Percentiles rank a stretch among this genome's conserved stretches.
Conservation (phyloP, 35 echinoderm and acorn worm species). For the Anneissia japonica region DNA sequence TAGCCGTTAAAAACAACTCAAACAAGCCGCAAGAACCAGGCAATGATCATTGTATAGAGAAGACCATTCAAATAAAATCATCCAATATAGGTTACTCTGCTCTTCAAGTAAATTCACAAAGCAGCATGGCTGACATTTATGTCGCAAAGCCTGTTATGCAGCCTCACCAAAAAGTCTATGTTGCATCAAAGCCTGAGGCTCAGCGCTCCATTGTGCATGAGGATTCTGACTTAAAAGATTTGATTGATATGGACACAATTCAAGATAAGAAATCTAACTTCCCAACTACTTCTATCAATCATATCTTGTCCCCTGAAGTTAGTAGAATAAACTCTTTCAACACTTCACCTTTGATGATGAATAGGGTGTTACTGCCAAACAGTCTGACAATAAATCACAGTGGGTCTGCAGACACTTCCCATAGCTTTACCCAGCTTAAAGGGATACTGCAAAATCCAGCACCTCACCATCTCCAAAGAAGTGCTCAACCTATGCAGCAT, state of each 20-base stretch:
- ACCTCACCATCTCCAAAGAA: not conserved
- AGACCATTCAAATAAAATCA: too few relatives aligned
- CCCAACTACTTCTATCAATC: not conserved
- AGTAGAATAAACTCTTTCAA: not conserved
- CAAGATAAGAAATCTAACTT: not conserved
- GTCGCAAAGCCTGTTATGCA: too few relatives aligned
- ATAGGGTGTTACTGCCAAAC: not conserved
- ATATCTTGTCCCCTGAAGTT: not conserved
- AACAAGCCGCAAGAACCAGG: too few relatives aligned
- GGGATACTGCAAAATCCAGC: not conserved
- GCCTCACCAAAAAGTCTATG: not conserved
- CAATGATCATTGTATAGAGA: too few relatives aligned
- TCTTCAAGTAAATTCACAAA: too few relatives aligned
- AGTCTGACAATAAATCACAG: not conserved
- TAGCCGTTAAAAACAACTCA: not conserved
- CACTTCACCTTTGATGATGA: not conserved
- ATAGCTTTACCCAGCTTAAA: not conserved
- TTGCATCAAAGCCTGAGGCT: not conserved
- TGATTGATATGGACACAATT: not conserved
- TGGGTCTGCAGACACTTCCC: not conserved
- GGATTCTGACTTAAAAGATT: not conserved
- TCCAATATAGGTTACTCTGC: too few relatives aligned
- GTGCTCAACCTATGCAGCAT: not conserved
- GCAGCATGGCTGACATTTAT: too few relatives aligned
- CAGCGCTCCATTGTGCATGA: not conserved